Percentiles rank a stretch among this genome's conserved stretches.
Conservation (phyloP, 2,113 vertebrate genomes). For the Spizaetus ornatus region DNA sequence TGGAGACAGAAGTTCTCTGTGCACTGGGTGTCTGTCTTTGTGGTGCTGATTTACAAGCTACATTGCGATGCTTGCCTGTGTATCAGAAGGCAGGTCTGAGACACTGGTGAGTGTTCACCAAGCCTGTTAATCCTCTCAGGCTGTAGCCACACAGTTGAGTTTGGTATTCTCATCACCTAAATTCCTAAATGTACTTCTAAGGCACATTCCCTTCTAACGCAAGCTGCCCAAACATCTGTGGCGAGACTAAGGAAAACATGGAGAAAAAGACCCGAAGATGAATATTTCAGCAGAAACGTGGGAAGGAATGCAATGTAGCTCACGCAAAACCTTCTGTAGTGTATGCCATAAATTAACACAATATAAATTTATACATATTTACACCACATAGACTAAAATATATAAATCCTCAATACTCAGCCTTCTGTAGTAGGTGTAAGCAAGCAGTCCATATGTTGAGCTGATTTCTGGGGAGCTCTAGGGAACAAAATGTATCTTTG, state of each 20-base stretch:
- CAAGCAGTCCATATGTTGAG: conserved; percentile 79
- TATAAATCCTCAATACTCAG: conserved; percentile 79
- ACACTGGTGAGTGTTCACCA: not conserved
- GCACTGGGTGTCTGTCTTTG: not conserved
- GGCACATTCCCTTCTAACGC: conserved; percentile 47
- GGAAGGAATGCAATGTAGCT: conserved; percentile 76
- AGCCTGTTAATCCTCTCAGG: conserved; percentile 22
- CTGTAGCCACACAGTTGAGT: not conserved
- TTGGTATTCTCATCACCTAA: conserved; percentile 51
- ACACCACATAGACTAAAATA: conserved; percentile 79
- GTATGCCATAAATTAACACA: conserved; percentile 83
- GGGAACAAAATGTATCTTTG: conserved; percentile 70
- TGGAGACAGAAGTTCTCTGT: conserved; percentile 12
- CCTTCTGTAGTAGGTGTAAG: conserved; percentile 77
- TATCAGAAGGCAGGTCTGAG: not conserved
- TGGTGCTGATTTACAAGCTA: not conserved
- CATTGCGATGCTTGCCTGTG: not conserved
- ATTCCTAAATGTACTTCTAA: conserved; percentile 55
- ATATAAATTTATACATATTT: conserved; percentile 83
- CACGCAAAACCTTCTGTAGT: conserved; percentile 78
- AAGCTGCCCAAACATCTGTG: conserved; percentile 77
- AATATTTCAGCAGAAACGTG: conserved; percentile 80
- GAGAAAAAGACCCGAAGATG: conserved; percentile 69
- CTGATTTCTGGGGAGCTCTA: conserved; percentile 67
- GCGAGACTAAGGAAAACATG: conserved; percentile 72